Evolutionary conservation across 2,797 vertebrate genomes (phyloP), one percentile per base, ranked within the genome.

Genomic region (Loris lydekkerianus): DNA sequence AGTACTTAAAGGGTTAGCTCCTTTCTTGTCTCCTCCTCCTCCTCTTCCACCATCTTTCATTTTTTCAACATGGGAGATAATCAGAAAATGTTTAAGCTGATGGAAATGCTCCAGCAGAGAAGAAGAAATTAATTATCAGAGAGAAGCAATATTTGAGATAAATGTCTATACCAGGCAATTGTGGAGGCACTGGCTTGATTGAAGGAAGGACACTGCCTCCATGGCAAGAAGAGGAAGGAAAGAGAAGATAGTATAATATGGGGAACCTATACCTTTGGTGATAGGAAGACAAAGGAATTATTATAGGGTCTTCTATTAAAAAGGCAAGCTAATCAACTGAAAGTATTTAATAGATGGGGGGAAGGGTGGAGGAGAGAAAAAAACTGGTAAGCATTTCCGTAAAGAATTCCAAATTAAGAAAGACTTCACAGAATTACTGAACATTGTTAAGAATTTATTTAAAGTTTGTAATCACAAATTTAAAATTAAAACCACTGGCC

Each of bases 401-500:
- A 27, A 83, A 93, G 3, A 76, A 92, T 78, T 77, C 15, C 63
- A 84, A 87, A 89, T 29, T 60, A 29, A 72, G 49, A 92, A 73
- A 86, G 4, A 63, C 8, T 53, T 70, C 40, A 58, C 7, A 40
- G 23, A 90, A 72, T 82, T 84, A 56, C 10, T 61, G 56, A 77
- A 34, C 17, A 49, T 61, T 73, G 2, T 43, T 89, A 7, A 77
- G 8, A 70, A 18, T 58, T 87, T 78, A 61, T 84, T 67, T 67
- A 40, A 81, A 69, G 7, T 63, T 75, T 21, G 2, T 27, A 37
- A 61, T 69, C 77, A 84, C 77, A 91, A 63, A 75, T 69, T 73
- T 87, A 58, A 87, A 96, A 49, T 73, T 31, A 86, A 89, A 86
- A 83, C 58, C 25, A n/a, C 60, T 17, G 61, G 49, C 27, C 6